Base-by-base conservation (phyloP, 1,140 invertebrate genomes). In the Episyrphus balteatus region DNA sequence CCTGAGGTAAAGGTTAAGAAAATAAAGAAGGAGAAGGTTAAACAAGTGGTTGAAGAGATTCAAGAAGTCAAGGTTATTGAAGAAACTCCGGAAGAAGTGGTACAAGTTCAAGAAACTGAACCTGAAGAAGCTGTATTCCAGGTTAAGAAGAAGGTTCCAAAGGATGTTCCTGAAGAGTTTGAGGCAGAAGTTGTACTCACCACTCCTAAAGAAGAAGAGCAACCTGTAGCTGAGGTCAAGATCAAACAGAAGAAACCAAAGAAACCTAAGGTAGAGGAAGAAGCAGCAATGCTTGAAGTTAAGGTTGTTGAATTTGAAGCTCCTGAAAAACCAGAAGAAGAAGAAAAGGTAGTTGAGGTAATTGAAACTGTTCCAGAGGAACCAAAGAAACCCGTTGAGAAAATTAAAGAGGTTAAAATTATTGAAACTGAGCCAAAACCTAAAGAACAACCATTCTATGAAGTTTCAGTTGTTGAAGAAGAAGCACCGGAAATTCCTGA, bases 231-330 rank as follows among this genome's bases (percentile, higher is more conserved):
- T 12, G 56, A 61, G 57, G 49, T 56, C 17, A 49, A 55, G 44
- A 47, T 62, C 2, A 61, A 60, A 13, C 50, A 49, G 13, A 64
- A 64, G 47, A 70, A 59, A 49, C 63, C 39, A n/a, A 71, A 70
- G 52, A 70, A 70, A 41, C 69, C 71, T 5, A 70, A 70, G 51
- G 70, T 66, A 21, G 49, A 48, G 19, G 42, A 56, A 21, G 63
- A 62, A 48, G 73, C 56, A 44, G 47, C 32, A 10, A 51, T 49
- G 33, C 44, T 56, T 1, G 54, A 63, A 45, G 55, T 66, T 12
- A 57, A 62, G 47, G 49, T 65, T 38, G 48, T 53, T 5, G 62
- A 65, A 36, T 44, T 19, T 17, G 3, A 37, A 36, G 42, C 36
- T 42, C 13, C 31, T 45, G 31, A 40, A 21, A 54, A 13, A 18